Evolutionary conservation across 2,113 vertebrate genomes (phyloP), one percentile per base, ranked within the genome.

Genomic region (Nerophis lumbriciformis): DNA sequence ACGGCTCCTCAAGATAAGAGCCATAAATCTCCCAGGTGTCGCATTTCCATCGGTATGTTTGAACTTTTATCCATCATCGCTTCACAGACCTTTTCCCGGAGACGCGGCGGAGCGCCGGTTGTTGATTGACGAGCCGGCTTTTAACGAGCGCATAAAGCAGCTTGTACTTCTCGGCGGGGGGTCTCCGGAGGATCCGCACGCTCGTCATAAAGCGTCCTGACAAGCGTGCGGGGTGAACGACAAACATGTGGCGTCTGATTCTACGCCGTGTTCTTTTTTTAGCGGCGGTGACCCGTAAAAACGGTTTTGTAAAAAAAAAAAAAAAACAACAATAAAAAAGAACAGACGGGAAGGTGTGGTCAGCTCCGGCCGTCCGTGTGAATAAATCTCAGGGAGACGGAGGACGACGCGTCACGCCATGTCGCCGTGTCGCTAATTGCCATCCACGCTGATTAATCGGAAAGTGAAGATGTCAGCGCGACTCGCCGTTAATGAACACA

Each of bases 371-470:
- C 5, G 4, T 19, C 15, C 2, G 9, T 15, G 36, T 59, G 52
- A 69, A 54, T 53, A 59, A 62, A 53, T 49, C 19, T 48, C 19
- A 11, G 59, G 16, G 53, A 68, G 65, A 44, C 45, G 48, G 39
- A 35, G 3, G n/a, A 64, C 55, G 16, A 44, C 60, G 37, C 56
- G 51, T 73, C 14, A 8, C 59, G 9, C 5, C 2, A 1, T 42
- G n/a, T 16, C 15, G 15, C 35, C 15, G 28, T 44, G 13, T 19
- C 44, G 53, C 69, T 69, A 72, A 74, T 62, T 61, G 63, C 66
- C 10, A 63, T 62, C 63, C 47, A 28, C 68, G 56, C 65, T 73
- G 76, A 77, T 79, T 72, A 72, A 76, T 66, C 47, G 61, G 61
- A 72, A 61, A 16, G 61, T 48, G 49, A 76, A 68, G 21, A 61